Conservation (phyloP, 2,888 invertebrate species). For the Mimas tiliae region DNA sequence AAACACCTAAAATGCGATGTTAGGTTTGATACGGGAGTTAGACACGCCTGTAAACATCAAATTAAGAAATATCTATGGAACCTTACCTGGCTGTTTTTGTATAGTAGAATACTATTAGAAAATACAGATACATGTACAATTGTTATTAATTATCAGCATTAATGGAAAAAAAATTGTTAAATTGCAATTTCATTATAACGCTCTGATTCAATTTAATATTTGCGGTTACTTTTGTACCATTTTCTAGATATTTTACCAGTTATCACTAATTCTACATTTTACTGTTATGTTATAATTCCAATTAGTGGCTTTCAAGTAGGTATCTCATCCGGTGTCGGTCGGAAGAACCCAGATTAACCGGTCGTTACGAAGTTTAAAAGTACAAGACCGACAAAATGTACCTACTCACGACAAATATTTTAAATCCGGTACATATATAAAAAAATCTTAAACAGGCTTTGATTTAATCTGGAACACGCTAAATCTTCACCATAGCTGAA, state of each 20-base stretch:
- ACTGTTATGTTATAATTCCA: slow-evolving; percentile 23
- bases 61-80: not conserved
- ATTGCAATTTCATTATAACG: not conserved
- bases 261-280: slow-evolving; percentile 6
- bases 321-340: slow-evolving; percentile 2
- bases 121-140: not conserved
- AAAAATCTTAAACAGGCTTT: no score
- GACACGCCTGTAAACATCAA: not conserved
- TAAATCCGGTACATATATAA: no score
- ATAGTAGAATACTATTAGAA: not conserved
- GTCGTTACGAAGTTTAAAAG: not conserved
- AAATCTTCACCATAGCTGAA: no score
- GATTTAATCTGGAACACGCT: no score
- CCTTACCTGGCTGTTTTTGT: not conserved
- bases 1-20: not conserved
- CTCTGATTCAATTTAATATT: no score
- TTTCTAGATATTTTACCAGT: not conserved
- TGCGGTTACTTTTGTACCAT: not conserved
- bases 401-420: not conserved
- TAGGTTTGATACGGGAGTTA: not conserved
- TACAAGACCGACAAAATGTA: not conserved
- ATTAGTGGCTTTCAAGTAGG: not conserved
- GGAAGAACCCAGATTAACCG: not conserved
- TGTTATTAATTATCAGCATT: not conserved
- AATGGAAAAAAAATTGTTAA: not conserved